Evolutionary conservation across 2,797 vertebrate genomes (phyloP).

Genomic region (Erpetoichthys calabaricus): DNA sequence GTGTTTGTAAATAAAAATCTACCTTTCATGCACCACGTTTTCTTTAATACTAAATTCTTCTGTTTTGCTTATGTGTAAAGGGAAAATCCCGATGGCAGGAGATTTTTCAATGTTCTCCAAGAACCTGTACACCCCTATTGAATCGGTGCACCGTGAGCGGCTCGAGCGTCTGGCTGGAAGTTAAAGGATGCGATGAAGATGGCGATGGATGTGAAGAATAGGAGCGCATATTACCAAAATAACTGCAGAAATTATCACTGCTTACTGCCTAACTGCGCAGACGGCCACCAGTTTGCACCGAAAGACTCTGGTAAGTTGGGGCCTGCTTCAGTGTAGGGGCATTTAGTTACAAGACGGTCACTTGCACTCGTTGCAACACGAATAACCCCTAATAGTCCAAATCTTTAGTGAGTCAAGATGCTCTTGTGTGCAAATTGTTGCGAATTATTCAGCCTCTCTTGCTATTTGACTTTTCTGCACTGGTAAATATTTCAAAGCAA

Average conservation of each 20-base stretch:
- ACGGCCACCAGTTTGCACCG: conserved; percentile 47
- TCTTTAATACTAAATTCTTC: too few species aligned
- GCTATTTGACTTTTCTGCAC: too few species aligned
- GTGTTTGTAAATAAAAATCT: background rate
- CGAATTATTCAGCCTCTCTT: too few species aligned
- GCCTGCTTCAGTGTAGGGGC: background rate
- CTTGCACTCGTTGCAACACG: too few species aligned
- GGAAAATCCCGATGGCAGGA: too few species aligned
- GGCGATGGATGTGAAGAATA: conserved; percentile 56
- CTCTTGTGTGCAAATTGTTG: too few species aligned
- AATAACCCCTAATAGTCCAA: too few species aligned
- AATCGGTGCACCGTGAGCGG: conserved; percentile 3
- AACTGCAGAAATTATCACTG: conserved; percentile 45
- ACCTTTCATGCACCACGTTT: too few species aligned
- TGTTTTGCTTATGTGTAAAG: too few species aligned
- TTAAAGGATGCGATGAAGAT: conserved; percentile 49
- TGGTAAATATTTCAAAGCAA: too few species aligned
- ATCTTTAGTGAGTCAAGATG: too few species aligned
- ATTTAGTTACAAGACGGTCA: background rate
- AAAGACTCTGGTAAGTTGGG: conserved; percentile 48
- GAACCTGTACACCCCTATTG: background rate
- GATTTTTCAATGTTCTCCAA: too few species aligned
- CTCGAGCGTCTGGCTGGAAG: conserved; percentile 24
- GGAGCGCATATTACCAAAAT: conserved; percentile 47
- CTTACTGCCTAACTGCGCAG: conserved; percentile 38